Base-by-base conservation (phyloP, 2,113 vertebrate genomes). In the Thunnus maccoyii region DNA sequence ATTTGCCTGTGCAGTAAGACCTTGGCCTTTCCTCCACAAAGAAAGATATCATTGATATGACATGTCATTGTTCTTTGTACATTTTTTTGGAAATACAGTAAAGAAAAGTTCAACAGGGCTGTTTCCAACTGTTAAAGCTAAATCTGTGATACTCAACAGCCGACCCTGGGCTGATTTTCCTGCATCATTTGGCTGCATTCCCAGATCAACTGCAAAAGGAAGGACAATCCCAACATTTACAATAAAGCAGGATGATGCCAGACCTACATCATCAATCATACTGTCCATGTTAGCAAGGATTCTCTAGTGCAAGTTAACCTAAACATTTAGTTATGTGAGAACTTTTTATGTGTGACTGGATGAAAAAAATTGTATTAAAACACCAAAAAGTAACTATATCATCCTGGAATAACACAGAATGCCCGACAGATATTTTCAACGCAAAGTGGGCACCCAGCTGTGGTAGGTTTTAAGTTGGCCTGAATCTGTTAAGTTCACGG, bases 141-240 rank as follows among this genome's bases (percentile, higher is more conserved):
- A 57, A 76, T 67, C 18, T 27, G 58, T 30, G 36, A 68, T 22
- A 20, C 5, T 69, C 18, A 30, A 57, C 52, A 60, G 17, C 66
- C 67, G 22, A 69, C 47, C 48, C 48, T 25, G 1, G 68, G 44
- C 25, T 54, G 2, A 2, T 76, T 86, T 86, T 76, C 64, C 84
- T 55, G 51, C 10, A 54, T 30, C 36, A 61, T 75, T 82, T 88
- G 89, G 78, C 84, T 69, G 48, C 20, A 3, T 65, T 85, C 86
- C 86, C 74, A 65, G 2, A 80, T 85, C 82, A 80, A 84, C 83
- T 36, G 27, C 64, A 27, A 80, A 69, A 67, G 83, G 76, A 88
- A 89, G 74, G 63, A 73, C 78, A 73, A 76, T 82, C 73, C 65
- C 55, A 50, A 30, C 46, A 74, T 83, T 80, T 80, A 87, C 85